A percentile compares a stretch with the other conserved stretches of the same genome.
Evolutionary conservation across 2,113 vertebrate species (phyloP).

Genomic region (Gnathonemus echidnorhynchus): DNA sequence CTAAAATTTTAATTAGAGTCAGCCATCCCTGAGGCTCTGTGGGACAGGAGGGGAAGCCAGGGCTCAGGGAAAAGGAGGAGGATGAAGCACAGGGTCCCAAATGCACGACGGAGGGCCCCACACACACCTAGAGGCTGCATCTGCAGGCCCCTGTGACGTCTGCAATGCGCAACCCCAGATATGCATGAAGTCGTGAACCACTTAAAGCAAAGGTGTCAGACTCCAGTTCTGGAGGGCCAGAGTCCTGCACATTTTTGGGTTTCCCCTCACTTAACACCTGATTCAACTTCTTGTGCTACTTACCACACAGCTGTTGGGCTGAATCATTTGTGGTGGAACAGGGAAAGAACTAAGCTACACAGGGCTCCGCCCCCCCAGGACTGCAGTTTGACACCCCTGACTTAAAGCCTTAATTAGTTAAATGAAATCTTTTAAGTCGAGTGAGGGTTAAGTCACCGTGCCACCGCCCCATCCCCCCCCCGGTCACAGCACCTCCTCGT

Average conservation of each 20-base stretch:
- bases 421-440: background rate
- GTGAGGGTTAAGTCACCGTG: background rate
- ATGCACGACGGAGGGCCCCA: background rate
- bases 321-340: too few relatives aligned
- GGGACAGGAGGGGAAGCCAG: background rate
- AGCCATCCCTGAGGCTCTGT: background rate
- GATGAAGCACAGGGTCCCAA: background rate
- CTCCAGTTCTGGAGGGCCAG: too few relatives aligned
- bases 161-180: background rate
- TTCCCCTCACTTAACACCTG: too few relatives aligned
- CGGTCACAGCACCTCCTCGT: constrained; percentile 9
- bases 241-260: too few relatives aligned
- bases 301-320: too few relatives aligned
- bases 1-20: background rate
- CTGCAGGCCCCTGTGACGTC: background rate
- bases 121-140: background rate
- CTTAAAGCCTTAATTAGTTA: background rate
- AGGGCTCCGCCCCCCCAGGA: too few relatives aligned
- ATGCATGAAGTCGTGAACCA: too few relatives aligned
- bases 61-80: background rate
- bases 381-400: too few relatives aligned
- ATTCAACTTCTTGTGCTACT: too few relatives aligned
- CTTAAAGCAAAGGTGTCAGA: background rate
- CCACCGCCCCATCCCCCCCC: background rate
- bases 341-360: too few relatives aligned